Evolutionary conservation across 2,888 invertebrate species (phyloP).

Genomic region (Limnephilus rhombicus): DNA sequence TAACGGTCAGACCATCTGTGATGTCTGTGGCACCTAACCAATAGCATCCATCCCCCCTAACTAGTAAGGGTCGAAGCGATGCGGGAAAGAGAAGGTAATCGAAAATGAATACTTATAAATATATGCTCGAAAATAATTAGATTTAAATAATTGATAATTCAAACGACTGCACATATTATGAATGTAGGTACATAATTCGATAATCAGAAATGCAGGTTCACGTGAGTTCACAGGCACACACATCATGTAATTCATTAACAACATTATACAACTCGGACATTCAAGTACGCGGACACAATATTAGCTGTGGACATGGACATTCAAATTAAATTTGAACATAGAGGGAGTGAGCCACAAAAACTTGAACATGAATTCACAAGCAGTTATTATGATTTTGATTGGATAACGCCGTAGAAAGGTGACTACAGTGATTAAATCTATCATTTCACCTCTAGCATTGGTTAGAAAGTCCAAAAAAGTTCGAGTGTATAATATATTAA

Average conservation of each 20-base stretch:
- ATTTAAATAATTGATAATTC: background rate
- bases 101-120: too few relatives aligned
- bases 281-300: background rate
- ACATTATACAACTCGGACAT: background rate
- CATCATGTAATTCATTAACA: background rate
- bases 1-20: too few relatives aligned
- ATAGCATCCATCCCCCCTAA: too few relatives aligned
- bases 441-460: background rate
- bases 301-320: background rate
- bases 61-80: too few relatives aligned
- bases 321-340: background rate
- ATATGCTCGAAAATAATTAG: too few relatives aligned
- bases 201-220: background rate
- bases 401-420: background rate
- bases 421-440: background rate
- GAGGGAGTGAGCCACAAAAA: background rate
- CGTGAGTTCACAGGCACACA: background rate
- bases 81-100: too few relatives aligned
- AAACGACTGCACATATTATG: background rate
- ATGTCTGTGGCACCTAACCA: too few relatives aligned
- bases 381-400: background rate
- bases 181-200: background rate
- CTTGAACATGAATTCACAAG: background rate
- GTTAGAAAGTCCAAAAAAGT: background rate
- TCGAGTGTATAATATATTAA: too few relatives aligned